Percentiles rank a stretch among this genome's conserved stretches.
phyloP scores from a whole-genome alignment of 2,888 invertebrate genomes.

The Brachylomia viminalis region DNA sequence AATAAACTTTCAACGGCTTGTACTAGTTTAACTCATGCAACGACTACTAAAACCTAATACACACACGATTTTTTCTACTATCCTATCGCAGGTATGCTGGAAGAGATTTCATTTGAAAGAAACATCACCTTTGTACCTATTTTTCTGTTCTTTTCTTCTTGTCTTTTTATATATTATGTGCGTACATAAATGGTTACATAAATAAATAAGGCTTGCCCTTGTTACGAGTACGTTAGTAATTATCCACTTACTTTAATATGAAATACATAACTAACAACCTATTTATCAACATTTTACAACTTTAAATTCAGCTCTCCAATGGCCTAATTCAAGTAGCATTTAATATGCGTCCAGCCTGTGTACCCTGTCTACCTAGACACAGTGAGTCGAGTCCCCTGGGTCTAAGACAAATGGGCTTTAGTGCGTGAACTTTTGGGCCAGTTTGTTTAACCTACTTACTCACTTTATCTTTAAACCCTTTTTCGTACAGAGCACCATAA shows the following conservation, averaged over 20 bases:
- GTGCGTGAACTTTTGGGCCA: slow-evolving; percentile 32
- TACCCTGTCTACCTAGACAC: neutral
- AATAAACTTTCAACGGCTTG: neutral
- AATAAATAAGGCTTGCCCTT: too few species aligned
- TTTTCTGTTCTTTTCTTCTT: too few species aligned
- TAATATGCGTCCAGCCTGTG: neutral
- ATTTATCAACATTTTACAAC: neutral
- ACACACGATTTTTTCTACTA: too few species aligned
- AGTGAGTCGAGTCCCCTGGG: slow-evolving; percentile 24
- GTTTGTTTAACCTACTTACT: slow-evolving; percentile 34
- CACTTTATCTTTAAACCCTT: slow-evolving; percentile 8
- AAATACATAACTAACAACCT: neutral
- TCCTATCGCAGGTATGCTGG: too few species aligned
- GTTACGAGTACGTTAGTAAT: too few species aligned
- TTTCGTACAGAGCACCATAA: neutral
- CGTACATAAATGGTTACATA: too few species aligned
- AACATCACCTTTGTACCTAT: too few species aligned
- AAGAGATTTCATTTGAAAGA: too few species aligned
- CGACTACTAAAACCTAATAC: too few species aligned
- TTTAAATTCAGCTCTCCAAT: neutral
- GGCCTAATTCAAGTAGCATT: neutral
- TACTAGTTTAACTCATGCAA: too few species aligned
- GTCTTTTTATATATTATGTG: too few species aligned
- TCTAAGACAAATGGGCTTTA: slow-evolving; percentile 7
- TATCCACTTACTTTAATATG: neutral